phyloP scores from a whole-genome alignment of 30 jellyfish, hydroid and myxozoan species.

The Hydra vulgaris region DNA sequence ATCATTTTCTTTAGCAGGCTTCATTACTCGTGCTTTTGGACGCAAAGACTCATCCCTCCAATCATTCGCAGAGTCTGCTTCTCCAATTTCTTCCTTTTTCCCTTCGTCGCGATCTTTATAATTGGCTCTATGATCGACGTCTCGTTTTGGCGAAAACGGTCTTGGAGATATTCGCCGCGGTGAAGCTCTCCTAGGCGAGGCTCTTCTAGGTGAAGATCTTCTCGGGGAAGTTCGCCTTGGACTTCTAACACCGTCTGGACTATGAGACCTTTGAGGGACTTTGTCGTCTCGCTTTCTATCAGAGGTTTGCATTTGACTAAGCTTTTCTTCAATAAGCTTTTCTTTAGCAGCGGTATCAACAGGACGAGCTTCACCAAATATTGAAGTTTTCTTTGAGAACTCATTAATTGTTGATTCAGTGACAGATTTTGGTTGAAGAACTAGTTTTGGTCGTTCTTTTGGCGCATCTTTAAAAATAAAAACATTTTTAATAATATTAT shows the following conservation, averaged over 20 bases:
- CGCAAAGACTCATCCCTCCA: slow-evolving; percentile 41
- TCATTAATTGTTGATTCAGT: not conserved
- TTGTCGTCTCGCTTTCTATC: slow-evolving; percentile 10
- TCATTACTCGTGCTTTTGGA: slow-evolving; percentile 42
- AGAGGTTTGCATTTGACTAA: slow-evolving; percentile 7
- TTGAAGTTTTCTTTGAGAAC: slow-evolving; percentile 28
- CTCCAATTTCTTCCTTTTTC: not conserved
- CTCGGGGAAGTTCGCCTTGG: not conserved
- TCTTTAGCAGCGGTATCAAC: slow-evolving; percentile 90
- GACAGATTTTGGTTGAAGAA: slow-evolving; percentile 72
- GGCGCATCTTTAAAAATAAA: slow-evolving; percentile 29
- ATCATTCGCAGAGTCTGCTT: slow-evolving; percentile 23
- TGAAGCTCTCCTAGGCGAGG: not conserved
- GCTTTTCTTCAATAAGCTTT: slow-evolving; percentile 56
- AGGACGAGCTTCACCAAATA: slow-evolving; percentile 96
- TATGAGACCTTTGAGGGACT: slow-evolving; percentile 5
- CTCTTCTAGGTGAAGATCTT: not conserved
- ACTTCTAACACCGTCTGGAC: not conserved
- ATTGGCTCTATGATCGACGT: slow-evolving; percentile 1
- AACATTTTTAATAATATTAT: too few relatives aligned
- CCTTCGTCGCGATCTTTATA: slow-evolving; percentile 16
- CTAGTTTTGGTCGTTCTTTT: slow-evolving; percentile 69
- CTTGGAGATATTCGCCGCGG: too few relatives aligned
- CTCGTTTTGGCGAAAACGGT: not conserved
- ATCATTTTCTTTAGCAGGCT: slow-evolving; percentile 15